These are phyloP conservation scores for Acromyrmex heyeri DNA, from an alignment of 1,140 invertebrate species.

Conservation along the genomic window DNA sequence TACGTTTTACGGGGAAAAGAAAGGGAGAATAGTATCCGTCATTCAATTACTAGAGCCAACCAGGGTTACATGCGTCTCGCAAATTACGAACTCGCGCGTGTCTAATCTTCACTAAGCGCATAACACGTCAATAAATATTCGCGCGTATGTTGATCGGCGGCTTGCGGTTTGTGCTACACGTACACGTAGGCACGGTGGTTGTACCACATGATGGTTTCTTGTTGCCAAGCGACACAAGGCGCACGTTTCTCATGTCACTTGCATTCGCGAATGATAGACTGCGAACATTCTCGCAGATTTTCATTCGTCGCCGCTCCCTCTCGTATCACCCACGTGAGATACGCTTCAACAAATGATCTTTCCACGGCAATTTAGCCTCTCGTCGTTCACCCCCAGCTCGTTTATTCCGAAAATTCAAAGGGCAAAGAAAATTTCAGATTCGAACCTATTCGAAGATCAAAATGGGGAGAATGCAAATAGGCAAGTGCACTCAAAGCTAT, in stretches of 20 bases:
- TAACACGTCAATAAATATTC: slow-evolving; percentile 57
- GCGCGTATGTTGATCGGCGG: slow-evolving; percentile 43
- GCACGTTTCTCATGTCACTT: slow-evolving; percentile 13
- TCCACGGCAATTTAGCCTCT: slow-evolving; percentile 7
- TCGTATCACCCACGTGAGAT: slow-evolving; percentile 15
- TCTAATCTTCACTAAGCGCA: slow-evolving; percentile 48
- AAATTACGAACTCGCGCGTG: slow-evolving; percentile 36
- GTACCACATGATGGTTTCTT: slow-evolving; percentile 37
- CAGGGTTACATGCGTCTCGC: slow-evolving; percentile 18
- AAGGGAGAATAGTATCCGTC: background rate
- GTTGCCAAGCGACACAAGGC: slow-evolving; percentile 4
- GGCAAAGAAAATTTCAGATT: slow-evolving; percentile 15
- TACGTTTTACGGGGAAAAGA: background rate
- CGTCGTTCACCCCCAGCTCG: background rate
- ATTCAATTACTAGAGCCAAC: background rate
- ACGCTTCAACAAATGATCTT: slow-evolving; percentile 17
- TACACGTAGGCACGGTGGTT: background rate
- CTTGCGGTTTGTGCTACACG: slow-evolving; percentile 39
- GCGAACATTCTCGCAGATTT: slow-evolving; percentile 39
- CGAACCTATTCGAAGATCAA: slow-evolving; percentile 25
- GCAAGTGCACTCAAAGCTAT: background rate
- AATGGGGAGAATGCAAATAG: slow-evolving; percentile 23
- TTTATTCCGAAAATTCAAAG: slow-evolving; percentile 30
- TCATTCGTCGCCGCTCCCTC: background rate
- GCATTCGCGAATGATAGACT: slow-evolving; percentile 38